Conservation (phyloP, 2,888 invertebrate species). For the Caenorhabditis wallacei region DNA sequence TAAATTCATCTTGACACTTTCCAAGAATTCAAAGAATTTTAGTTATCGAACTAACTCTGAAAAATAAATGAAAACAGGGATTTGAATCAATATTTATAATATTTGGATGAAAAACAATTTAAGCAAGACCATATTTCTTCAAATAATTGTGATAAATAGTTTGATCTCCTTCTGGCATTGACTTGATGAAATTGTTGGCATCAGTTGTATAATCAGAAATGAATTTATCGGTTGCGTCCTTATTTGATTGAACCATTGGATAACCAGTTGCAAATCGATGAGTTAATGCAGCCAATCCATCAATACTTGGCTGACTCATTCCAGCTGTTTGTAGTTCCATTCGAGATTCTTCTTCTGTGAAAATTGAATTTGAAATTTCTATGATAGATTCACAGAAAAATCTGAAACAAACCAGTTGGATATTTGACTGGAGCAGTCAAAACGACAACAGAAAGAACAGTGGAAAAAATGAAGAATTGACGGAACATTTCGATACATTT, state of each 20-base stretch:
- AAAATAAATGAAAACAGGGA: no score
- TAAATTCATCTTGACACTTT: no score
- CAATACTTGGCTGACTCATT: conserved; percentile 33
- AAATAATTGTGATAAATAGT: conserved; percentile 12
- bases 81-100: no score
- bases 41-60: no score
- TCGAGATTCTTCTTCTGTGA: conserved; percentile 16
- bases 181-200: conserved; percentile 12
- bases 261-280: conserved; percentile 16
- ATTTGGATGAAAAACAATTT: neutral
- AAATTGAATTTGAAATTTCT: neutral
- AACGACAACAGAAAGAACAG: neutral
- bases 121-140: conserved; percentile 34
- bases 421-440: neutral
- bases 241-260: conserved; percentile 21
- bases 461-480: neutral
- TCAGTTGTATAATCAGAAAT: conserved; percentile 15
- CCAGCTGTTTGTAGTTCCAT: conserved; percentile 18
- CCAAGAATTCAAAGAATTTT: no score
- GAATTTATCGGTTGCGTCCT: conserved; percentile 24
- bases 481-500: conserved; percentile 24
- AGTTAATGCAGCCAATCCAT: conserved; percentile 28
- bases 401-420: conserved; percentile 17
- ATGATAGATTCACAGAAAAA: neutral
- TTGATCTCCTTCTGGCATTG: conserved; percentile 27